phyloP scores from a whole-genome alignment of 2,797 vertebrate genomes.

The Anolis apletophallus region DNA sequence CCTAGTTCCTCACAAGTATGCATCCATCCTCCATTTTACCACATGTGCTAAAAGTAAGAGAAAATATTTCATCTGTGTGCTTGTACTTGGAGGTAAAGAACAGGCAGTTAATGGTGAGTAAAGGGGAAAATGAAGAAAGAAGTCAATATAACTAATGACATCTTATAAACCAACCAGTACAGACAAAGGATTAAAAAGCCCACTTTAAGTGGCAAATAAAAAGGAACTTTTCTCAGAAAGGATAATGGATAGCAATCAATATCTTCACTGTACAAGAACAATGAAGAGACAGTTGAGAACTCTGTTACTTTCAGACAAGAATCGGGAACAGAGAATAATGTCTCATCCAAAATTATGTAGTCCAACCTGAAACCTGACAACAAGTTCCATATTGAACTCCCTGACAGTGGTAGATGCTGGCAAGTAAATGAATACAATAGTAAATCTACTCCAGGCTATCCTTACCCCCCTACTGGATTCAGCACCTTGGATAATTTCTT shows the following conservation, averaged over 20 bases:
- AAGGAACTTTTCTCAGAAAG: conserved; percentile 3
- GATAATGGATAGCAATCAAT: conserved; percentile 18
- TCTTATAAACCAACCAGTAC: accelerated
- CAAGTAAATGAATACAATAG: too few relatives aligned
- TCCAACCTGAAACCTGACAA: not conserved
- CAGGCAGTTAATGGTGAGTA: conserved; percentile 9
- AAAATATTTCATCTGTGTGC: conserved; percentile 14
- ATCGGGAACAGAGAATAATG: not conserved
- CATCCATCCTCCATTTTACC: not conserved
- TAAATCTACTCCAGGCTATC: too few relatives aligned
- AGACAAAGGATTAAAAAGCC: not conserved
- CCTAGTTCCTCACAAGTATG: conserved; percentile 1
- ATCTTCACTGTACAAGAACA: not conserved
- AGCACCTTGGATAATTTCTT: too few relatives aligned
- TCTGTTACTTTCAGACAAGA: not conserved
- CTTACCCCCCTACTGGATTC: too few relatives aligned
- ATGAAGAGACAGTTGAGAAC: not conserved
- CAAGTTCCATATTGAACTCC: not conserved
- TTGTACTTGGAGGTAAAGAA: not conserved
- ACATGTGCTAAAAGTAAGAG: not conserved
- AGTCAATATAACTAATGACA: conserved; percentile 26
- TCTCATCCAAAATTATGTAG: not conserved
- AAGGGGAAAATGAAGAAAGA: not conserved
- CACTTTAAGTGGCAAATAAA: not conserved
- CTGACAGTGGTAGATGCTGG: too few relatives aligned